These are phyloP conservation scores for Nansenia antarctica DNA, from an alignment of 2,113 vertebrate genomes.

Conservation along the genomic window DNA sequence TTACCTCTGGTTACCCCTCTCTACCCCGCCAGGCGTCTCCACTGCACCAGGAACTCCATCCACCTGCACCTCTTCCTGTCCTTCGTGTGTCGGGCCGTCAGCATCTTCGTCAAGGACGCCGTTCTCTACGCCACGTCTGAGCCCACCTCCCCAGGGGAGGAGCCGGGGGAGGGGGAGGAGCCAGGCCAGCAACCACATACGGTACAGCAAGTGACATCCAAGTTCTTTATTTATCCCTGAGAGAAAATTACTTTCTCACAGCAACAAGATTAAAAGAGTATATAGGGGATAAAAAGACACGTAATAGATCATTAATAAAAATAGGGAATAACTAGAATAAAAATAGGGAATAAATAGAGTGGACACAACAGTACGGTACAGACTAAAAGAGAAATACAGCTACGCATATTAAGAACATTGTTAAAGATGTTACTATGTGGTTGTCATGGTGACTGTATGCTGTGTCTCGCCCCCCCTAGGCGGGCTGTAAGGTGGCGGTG, in stretches of 20 bases:
- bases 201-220: too few species aligned
- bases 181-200: constrained; percentile 68
- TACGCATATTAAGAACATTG: too few species aligned
- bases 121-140: constrained; percentile 79
- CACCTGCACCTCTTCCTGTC: constrained; percentile 90
- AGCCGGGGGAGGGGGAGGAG: constrained; percentile 38
- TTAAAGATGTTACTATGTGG: too few species aligned
- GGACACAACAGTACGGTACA: too few species aligned
- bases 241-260: too few species aligned
- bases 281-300: too few species aligned
- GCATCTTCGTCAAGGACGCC: constrained; percentile 88
- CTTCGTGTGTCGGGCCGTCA: constrained; percentile 87
- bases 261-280: too few species aligned
- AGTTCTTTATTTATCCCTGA: too few species aligned
- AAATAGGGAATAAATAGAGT: neutral
- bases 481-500: constrained; percentile 87
- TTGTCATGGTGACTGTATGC: too few species aligned
- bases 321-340: neutral
- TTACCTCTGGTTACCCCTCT: neutral
- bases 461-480: constrained; percentile 63
- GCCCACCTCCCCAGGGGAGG: too few species aligned
- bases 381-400: too few species aligned
- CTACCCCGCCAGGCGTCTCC: constrained; percentile 77
- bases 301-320: neutral
- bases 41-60: constrained; percentile 93